Evolutionary conservation across 92 coral and sea anemone species (phyloP), one percentile per base, ranked within the genome.

Genomic region (Epizoanthus fatuus): DNA sequence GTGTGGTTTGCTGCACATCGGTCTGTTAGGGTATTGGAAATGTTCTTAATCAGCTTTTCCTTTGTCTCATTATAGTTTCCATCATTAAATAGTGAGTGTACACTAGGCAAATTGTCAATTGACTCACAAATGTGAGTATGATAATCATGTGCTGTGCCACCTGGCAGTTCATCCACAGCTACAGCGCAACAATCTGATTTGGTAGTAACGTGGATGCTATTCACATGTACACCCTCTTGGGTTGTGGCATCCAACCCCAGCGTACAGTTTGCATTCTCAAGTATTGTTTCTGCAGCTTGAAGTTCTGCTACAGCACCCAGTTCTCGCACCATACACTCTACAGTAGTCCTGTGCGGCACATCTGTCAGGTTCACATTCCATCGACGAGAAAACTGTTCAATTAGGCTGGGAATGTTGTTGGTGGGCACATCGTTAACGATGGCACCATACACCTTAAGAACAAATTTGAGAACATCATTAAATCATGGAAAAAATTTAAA

Each of bases 1-100:
- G 80, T 25, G 42, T 74, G 80, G 15, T 74, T 74, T 51, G 80
- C 54, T 0, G 80, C 80, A 74, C 80, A 40, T 7, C 80, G 80
- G 15, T 74, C 80, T 4, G 80, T 70, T 5, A 70, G 5, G 7
- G 39, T 29, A 10, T 70, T 70, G 0, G 75, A 20, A 25, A 70
- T 70, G 75, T 70, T 29, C 3, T 47, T 47, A 25, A 70, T 70
- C 20, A 70, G 8, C 6, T 7, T 38, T 5, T 70, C 45, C 45
- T 47, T 70, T 10, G 45, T 29, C 8, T 70, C 38, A 20, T 7
- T n/a, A 74, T 45, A 15, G 9, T 74, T 68, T 40, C 56, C 52
- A 40, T 13, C 80, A 74, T 47, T 14, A 14, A 16, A 44, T 6
- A 2, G 5, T 17, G 8, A 40, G 12, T 11, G 44, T 16, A 74